A percentile compares a stretch with the other conserved stretches of the same genome.
Conservation (phyloP, 53 echinoderm and acorn worm genomes). For the Antedon mediterranea region DNA sequence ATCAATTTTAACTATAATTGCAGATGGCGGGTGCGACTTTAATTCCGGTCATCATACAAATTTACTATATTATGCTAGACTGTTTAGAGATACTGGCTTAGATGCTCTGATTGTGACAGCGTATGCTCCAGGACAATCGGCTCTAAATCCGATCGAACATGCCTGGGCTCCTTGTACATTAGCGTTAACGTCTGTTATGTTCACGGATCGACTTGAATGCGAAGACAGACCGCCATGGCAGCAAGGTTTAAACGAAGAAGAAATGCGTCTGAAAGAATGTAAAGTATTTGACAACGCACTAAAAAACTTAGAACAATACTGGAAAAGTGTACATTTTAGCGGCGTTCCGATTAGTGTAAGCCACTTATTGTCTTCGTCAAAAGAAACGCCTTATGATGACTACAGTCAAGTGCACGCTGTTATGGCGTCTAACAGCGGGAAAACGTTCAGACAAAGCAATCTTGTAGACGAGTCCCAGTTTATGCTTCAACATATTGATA, state of each 20-base stretch:
- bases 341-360: neutral
- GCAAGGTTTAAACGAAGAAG: neutral
- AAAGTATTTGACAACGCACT: slow-evolving; percentile 25
- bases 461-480: slow-evolving; percentile 13
- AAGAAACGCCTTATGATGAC: neutral
- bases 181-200: neutral
- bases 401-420: slow-evolving; percentile 6
- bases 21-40: slow-evolving; percentile 27
- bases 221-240: slow-evolving; percentile 16
- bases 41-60: slow-evolving; percentile 26
- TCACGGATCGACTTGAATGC: neutral
- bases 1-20: slow-evolving; percentile 2
- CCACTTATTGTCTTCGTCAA: slow-evolving; percentile 1
- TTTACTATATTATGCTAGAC: slow-evolving; percentile 5
- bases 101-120: slow-evolving; percentile 25
- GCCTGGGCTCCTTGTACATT: slow-evolving; percentile 30
- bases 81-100: slow-evolving; percentile 20
- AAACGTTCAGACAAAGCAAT: neutral
- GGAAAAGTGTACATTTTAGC: slow-evolving; percentile 5
- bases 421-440: neutral
- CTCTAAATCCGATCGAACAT: slow-evolving; percentile 28
- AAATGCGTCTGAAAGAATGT: slow-evolving; percentile 17
- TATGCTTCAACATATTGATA: slow-evolving; percentile 14
- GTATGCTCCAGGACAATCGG: slow-evolving; percentile 36
- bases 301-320: slow-evolving; percentile 4